A percentile compares a stretch with the other conserved stretches of the same genome.
Conservation (phyloP, 1,140 invertebrate genomes). For the Drosophila kikkawai region DNA sequence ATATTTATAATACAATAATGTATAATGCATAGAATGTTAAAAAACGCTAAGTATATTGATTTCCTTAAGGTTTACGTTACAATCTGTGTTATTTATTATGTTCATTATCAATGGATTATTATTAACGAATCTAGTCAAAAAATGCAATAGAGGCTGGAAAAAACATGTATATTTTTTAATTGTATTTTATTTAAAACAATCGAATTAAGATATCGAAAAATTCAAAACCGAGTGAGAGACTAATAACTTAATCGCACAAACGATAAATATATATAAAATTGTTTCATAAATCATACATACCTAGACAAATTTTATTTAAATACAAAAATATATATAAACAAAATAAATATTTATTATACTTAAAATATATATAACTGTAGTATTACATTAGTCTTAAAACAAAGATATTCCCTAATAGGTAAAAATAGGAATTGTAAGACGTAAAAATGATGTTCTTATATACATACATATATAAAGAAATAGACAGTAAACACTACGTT, state of each 20-base stretch:
- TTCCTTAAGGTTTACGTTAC: conserved; percentile 2
- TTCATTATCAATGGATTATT: conserved; percentile 1
- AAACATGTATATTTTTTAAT: conserved; percentile 17
- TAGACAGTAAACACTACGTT: neutral
- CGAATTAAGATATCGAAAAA: conserved; percentile 41
- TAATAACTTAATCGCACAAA: conserved; percentile 58
- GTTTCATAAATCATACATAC: conserved; percentile 29
- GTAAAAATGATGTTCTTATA: conserved; percentile 6
- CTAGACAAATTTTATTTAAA: conserved; percentile 48
- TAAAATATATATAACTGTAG: conserved; percentile 16
- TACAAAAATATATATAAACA: conserved; percentile 7
- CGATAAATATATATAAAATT: conserved; percentile 19
- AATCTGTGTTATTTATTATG: conserved; percentile 20
- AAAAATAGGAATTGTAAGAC: neutral
- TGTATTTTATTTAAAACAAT: conserved; percentile 21
- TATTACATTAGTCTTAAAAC: conserved; percentile 9
- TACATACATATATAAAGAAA: neutral
- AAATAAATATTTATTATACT: conserved; percentile 32
- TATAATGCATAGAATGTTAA: conserved; percentile 42
- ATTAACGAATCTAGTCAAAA: conserved; percentile 25
- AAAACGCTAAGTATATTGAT: conserved; percentile 15
- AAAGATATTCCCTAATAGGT: conserved; percentile 13
- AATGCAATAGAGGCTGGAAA: conserved; percentile 20
- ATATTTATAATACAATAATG: conserved; percentile 33
- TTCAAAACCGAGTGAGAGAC: conserved; percentile 70